These are phyloP conservation scores for Pipistrellus pygmaeus DNA, from an alignment of 2,797 vertebrate species.

Conservation along the genomic window DNA sequence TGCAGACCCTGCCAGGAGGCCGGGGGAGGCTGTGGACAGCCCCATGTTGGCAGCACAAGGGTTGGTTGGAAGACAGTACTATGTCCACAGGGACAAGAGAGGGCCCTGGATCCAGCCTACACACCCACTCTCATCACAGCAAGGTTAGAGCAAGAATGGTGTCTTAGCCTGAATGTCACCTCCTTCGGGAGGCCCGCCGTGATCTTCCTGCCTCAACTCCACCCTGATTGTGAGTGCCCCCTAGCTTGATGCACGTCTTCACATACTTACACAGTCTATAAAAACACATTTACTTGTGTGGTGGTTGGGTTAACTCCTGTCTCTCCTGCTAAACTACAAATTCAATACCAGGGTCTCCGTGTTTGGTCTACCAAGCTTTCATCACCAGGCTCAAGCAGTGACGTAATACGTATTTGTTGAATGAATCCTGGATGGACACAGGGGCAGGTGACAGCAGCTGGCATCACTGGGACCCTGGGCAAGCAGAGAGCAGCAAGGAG, in stretches of 20 bases:
- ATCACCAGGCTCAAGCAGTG: neutral
- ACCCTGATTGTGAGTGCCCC: neutral
- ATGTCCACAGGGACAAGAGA: neutral
- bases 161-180: neutral
- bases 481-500: neutral
- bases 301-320: neutral
- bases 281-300: neutral
- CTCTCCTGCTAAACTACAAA: neutral
- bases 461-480: neutral
- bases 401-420: rapidly evolving
- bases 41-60: neutral
- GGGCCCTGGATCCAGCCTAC: neutral
- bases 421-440: neutral
- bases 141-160: neutral
- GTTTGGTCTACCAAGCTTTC: neutral
- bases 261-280: neutral
- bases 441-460: neutral
- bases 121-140: neutral
- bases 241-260: neutral
- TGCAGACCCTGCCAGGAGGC: neutral
- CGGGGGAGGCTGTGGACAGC: too few relatives aligned
- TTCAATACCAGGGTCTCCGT: neutral
- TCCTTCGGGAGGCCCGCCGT: neutral
- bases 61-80: neutral
- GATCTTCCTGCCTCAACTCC: neutral